These are phyloP conservation scores for Vespertilio murinus DNA, from an alignment of 2,797 vertebrate species.

Conservation along the genomic window DNA sequence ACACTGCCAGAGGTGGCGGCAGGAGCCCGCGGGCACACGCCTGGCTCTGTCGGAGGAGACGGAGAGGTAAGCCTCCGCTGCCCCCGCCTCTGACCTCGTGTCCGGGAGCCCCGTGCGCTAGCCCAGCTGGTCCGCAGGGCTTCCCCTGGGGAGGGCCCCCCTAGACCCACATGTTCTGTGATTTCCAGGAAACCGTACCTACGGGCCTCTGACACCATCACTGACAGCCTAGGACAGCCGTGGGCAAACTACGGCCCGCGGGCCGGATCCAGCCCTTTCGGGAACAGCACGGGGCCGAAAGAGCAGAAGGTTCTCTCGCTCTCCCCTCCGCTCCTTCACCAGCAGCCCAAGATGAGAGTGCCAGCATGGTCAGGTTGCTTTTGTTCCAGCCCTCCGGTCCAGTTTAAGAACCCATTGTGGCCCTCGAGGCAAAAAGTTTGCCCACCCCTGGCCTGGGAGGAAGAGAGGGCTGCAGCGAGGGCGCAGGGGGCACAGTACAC, in stretches of 20 bases:
- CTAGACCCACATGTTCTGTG: neutral
- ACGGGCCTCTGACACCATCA: conserved; percentile 49
- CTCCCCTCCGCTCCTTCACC: too few relatives aligned
- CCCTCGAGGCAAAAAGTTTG: too few relatives aligned
- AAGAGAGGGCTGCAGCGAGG: neutral
- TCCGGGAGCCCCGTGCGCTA: conserved; percentile 72
- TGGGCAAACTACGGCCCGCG: too few relatives aligned
- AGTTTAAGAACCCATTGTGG: too few relatives aligned
- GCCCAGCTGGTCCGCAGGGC: conserved; percentile 21
- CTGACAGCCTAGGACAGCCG: conserved; percentile 25
- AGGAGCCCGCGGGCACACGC: conserved; percentile 48
- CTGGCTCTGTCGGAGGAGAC: conserved; percentile 11
- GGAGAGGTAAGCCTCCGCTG: conserved; percentile 63
- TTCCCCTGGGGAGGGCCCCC: conserved; percentile 34
- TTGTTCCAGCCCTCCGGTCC: too few relatives aligned
- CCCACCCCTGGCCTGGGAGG: conserved; percentile 47
- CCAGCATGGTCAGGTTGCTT: too few relatives aligned
- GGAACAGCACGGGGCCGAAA: too few relatives aligned
- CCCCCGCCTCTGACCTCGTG: conserved; percentile 75
- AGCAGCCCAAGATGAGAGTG: too few relatives aligned
- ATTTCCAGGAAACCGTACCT: conserved; percentile 66
- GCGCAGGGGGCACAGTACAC: neutral
- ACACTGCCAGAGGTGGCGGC: conserved; percentile 23
- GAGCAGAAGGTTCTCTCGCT: too few relatives aligned
- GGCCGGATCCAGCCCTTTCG: too few relatives aligned